Conservation (phyloP, 2,113 vertebrate species). For the Vulpes vulpes region DNA sequence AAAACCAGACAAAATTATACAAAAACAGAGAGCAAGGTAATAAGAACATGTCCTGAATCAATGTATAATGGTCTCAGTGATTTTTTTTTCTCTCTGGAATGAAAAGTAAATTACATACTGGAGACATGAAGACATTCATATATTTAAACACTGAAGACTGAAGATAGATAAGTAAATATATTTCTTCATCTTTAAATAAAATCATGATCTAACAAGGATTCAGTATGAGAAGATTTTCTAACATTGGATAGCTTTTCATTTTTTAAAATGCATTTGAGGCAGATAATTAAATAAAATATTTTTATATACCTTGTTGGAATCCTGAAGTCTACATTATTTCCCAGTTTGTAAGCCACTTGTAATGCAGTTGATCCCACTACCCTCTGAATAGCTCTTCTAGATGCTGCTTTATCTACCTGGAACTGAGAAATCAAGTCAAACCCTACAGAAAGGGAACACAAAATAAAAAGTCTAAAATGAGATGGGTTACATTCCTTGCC, state of each 20-base stretch:
- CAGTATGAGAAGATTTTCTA: constrained; percentile 9
- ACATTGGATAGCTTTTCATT: background rate
- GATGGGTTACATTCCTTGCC: constrained; percentile 24
- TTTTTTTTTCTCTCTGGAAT: constrained; percentile 54
- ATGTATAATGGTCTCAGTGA: constrained; percentile 62
- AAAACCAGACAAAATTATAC: constrained; percentile 78
- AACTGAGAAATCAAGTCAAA: constrained; percentile 96
- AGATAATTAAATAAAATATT: background rate
- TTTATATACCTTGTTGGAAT: constrained; percentile 92
- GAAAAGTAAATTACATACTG: constrained; percentile 64
- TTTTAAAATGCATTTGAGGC: background rate
- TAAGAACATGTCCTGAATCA: constrained; percentile 55
- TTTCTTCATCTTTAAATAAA: constrained; percentile 64
- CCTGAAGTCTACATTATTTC: constrained; percentile 92
- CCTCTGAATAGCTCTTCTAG: constrained; percentile 89
- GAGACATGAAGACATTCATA: constrained; percentile 50
- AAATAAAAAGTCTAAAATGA: constrained; percentile 2
- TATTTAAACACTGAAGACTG: constrained; percentile 9
- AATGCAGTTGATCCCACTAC: constrained; percentile 90
- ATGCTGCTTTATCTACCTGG: constrained; percentile 93
- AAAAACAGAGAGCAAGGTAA: constrained; percentile 68
- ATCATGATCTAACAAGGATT: constrained; percentile 34
- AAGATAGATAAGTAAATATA: constrained; percentile 35
- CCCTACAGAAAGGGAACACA: constrained; percentile 84
- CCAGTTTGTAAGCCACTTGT: constrained; percentile 91